Conservation (phyloP, 1,140 invertebrate species). For the Drosophila ohnishii region DNA sequence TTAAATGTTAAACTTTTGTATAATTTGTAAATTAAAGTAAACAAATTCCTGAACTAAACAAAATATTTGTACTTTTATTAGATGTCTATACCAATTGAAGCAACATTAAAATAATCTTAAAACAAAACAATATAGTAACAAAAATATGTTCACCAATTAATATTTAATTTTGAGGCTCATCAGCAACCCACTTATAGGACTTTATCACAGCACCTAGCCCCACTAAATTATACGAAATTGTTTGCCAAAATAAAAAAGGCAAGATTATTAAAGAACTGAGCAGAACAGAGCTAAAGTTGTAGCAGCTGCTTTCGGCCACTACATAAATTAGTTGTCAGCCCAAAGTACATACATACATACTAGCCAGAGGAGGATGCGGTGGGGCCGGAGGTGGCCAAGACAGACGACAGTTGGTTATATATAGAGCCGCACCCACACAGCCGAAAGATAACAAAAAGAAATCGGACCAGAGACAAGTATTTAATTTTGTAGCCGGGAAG, state of each 20-base stretch:
- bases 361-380: background rate
- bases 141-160: conserved; percentile 53
- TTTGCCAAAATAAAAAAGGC: conserved; percentile 62
- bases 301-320: conserved; percentile 72
- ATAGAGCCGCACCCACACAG: conserved; percentile 46
- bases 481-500: conserved; percentile 77
- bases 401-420: conserved; percentile 52
- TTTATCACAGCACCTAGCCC: conserved; percentile 8
- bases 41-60: background rate
- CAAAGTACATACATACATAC: conserved; percentile 33
- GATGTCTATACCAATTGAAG: too few relatives aligned
- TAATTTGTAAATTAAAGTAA: background rate
- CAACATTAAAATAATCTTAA: background rate
- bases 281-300: conserved; percentile 39
- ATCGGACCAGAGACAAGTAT: conserved; percentile 73
- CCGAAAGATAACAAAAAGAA: conserved; percentile 53
- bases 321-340: conserved; percentile 79
- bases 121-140: background rate
- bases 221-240: conserved; percentile 73
- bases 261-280: conserved; percentile 64
- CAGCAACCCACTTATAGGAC: conserved; percentile 2
- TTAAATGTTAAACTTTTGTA: background rate
- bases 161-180: conserved; percentile 30
- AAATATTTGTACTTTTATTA: background rate
- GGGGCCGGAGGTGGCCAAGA: conserved; percentile 49